Evolutionary conservation across 2,797 vertebrate species (phyloP), one percentile per base, ranked within the genome.

Genomic region (Acanthopagrus latus): DNA sequence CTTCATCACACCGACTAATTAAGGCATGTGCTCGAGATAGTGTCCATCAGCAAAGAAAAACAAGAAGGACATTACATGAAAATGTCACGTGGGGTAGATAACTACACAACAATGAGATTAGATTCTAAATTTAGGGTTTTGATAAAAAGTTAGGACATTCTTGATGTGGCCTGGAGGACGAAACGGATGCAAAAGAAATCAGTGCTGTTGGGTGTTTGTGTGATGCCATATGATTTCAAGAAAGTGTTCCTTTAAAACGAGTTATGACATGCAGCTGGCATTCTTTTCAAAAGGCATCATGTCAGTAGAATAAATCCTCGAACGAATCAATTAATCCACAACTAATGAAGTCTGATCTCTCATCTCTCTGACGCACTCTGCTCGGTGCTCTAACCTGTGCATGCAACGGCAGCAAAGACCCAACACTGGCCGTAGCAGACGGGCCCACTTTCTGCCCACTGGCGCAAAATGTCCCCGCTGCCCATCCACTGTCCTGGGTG

Each of bases 401-500:
- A 97, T 0, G 88, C 96, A 64, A 98, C 94, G 0, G 96, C 96
- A 0, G 97, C 97, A 5, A 97, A 98, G 41, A 97, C 96, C 97
- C 97, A 97, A 85, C 97, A 97, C 84, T 98, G 97, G 63, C 97
- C 95, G 0, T 96, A 98, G 60, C 90, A 84, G 80, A 98, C 96
- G 0, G 92, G 94, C 25, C 95, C 94, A 47, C 94, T 88, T 0
- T 88, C 82, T 63, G 88, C 94, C 97, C 97, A 98, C 75, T 94
- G 90, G 29, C 70, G 85, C 70, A 97, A 93, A 64, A 98, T 97
- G 65, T 95, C 95, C 75, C 94, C 94, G 0, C 96, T 97, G 56
- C 96, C 94, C 0, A 91, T 95, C 97, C 97, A 98, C 63, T 13
- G 47, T 78, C 93, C 92, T 1, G 97, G 97, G 81, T 86, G 94